phyloP scores from a whole-genome alignment of 2,888 invertebrate genomes.

The Dendrolimus houi region DNA sequence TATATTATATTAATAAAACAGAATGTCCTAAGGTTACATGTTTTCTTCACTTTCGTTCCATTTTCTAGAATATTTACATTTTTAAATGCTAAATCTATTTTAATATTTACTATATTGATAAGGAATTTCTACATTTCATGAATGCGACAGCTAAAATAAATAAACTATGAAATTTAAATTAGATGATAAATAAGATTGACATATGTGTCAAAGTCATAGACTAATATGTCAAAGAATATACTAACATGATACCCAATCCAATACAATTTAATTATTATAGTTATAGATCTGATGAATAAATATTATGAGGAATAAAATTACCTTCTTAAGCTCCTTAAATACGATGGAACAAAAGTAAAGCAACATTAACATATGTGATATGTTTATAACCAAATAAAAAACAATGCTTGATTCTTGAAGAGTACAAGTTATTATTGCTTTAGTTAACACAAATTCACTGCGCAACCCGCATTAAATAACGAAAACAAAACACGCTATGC shows the following conservation, averaged over 20 bases:
- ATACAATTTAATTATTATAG: too few relatives aligned
- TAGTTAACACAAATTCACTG: background rate
- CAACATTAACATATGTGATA: slow-evolving; percentile 48
- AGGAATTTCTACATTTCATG: background rate
- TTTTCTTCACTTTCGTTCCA: slow-evolving; percentile 66
- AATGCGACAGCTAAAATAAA: background rate
- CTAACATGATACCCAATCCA: too few relatives aligned
- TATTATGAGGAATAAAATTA: slow-evolving; percentile 12
- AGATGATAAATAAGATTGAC: too few relatives aligned
- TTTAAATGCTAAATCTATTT: slow-evolving; percentile 22
- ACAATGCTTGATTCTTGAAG: slow-evolving; percentile 24
- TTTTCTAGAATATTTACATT: slow-evolving; percentile 43
- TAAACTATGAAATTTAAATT: too few relatives aligned
- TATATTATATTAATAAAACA: slow-evolving; percentile 19
- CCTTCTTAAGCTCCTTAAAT: too few relatives aligned
- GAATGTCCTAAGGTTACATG: slow-evolving; percentile 36
- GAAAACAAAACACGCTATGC: too few relatives aligned
- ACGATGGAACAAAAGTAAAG: slow-evolving; percentile 65
- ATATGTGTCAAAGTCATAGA: too few relatives aligned
- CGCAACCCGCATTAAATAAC: background rate
- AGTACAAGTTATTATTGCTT: slow-evolving; percentile 11
- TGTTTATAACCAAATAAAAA: slow-evolving; percentile 29
- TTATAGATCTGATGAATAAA: slow-evolving; percentile 10
- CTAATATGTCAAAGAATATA: too few relatives aligned
- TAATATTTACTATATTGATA: background rate